Conservation (phyloP, 2,797 vertebrate genomes). For the Falco cherrug region DNA sequence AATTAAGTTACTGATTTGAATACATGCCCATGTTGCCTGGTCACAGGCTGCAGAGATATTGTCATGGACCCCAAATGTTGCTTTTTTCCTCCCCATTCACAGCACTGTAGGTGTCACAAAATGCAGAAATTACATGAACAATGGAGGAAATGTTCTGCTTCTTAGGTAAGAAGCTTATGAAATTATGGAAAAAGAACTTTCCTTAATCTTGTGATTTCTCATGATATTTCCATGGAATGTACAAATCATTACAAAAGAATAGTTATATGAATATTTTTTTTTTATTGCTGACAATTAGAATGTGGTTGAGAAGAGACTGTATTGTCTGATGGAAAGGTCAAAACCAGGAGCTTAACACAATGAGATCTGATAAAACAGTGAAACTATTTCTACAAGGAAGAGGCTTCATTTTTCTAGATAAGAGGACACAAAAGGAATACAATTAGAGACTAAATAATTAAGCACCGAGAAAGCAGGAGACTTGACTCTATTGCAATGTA, state of each 20-base stretch:
- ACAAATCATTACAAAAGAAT: not conserved
- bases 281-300: slow-evolving; percentile 49
- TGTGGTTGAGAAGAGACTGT: not conserved
- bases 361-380: not conserved
- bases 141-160: not conserved
- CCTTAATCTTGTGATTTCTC: not conserved
- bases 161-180: not conserved
- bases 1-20: not conserved
- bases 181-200: not conserved
- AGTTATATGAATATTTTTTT: not conserved
- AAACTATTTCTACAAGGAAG: slow-evolving; percentile 6
- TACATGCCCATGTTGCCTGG: not conserved
- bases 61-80: not conserved
- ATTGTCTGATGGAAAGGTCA: not conserved
- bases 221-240: not conserved
- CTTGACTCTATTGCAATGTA: not conserved
- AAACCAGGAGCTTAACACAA: not conserved
- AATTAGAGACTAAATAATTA: not conserved
- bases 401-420: not conserved
- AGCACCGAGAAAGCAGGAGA: not conserved
- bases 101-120: not conserved
- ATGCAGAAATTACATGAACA: not conserved
- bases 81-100: not conserved
- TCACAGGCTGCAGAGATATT: not conserved
- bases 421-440: not conserved